Evolutionary conservation across 2,113 vertebrate species (phyloP), one percentile per base, ranked within the genome.

Genomic region (Bubo bubo): DNA sequence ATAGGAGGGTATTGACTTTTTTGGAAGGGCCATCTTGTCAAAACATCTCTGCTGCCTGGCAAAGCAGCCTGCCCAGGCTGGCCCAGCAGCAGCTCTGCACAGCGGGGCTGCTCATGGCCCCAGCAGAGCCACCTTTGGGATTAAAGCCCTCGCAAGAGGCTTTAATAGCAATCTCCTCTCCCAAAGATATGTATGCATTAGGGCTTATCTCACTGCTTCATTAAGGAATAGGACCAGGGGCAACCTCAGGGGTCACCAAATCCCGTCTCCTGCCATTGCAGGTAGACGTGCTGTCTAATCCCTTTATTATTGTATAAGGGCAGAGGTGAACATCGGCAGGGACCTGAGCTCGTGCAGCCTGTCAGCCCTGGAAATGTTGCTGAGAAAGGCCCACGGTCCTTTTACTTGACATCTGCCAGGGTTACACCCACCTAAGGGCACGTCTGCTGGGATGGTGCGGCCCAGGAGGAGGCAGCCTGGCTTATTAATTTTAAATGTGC

Each of bases 121-220:
- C 0, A 0, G 50, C 32, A 82, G 23, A 90, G 43, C 24, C 79
- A 71, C 39, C n/a, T 41, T 34, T 37, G 47, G 47, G 89, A 87
- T 62, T 93, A 84, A 47, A 95, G 14, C 24, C 35, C 71, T 86
- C 0, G 0, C 75, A 77, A 47, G 71, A 27, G 37, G 84, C 37
- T 89, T 72, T 87, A 79, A 53, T 5, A 72, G 53, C 35, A 91
- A 64, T 19, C 64, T 68, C 73, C 23, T 67, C 49, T 91, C 68
- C 79, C 83, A 50, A 39, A 80, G 45, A 63, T 9, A 9, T 21
- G 30, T 74, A 34, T 93, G 62, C 64, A 59, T 63, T 93, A 82
- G 77, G 68, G 58, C 37, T 94, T 96, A 91, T 79, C 66, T 45
- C 66, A 23, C 56, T 85, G 49, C 58, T 93, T 96, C 91, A 86